phyloP scores from a whole-genome alignment of 2,888 invertebrate genomes.

The Anoplius nigerrimus region DNA sequence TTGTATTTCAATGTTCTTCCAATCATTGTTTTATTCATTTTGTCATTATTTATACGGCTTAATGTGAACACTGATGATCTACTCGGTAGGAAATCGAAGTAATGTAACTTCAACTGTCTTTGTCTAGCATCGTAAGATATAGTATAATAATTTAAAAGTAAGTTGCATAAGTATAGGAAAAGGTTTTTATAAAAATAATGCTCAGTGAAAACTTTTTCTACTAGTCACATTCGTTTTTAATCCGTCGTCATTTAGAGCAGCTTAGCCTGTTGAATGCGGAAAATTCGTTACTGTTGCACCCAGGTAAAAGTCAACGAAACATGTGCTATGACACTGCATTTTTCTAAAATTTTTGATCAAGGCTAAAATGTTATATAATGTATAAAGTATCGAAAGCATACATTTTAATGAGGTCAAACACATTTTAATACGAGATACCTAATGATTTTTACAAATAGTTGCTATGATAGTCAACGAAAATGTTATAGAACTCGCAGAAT shows the following conservation, averaged over 20 bases:
- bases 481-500: too few relatives aligned
- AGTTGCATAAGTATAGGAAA: constrained; percentile 37
- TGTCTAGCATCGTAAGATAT: too few relatives aligned
- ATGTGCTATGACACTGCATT: constrained; percentile 25
- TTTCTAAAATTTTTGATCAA: constrained; percentile 47
- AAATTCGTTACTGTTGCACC: constrained; percentile 34
- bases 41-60: constrained; percentile 14
- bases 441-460: constrained; percentile 17
- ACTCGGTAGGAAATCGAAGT: constrained; percentile 10
- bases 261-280: constrained; percentile 32
- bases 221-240: constrained; percentile 49
- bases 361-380: constrained; percentile 50
- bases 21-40: constrained; percentile 15
- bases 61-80: not conserved
- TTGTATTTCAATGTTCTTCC: constrained; percentile 18
- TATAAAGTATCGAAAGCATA: constrained; percentile 35
- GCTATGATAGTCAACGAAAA: not conserved
- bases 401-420: constrained; percentile 4
- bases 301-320: constrained; percentile 16
- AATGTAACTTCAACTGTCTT: too few relatives aligned
- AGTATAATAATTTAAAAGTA: not conserved
- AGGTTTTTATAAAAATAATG: too few relatives aligned
- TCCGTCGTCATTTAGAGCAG: constrained; percentile 36
- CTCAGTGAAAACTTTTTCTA: constrained; percentile 14
- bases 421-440: constrained; percentile 18